Conservation (phyloP, 2,113 vertebrate species). For the Semnornis frantzii region DNA sequence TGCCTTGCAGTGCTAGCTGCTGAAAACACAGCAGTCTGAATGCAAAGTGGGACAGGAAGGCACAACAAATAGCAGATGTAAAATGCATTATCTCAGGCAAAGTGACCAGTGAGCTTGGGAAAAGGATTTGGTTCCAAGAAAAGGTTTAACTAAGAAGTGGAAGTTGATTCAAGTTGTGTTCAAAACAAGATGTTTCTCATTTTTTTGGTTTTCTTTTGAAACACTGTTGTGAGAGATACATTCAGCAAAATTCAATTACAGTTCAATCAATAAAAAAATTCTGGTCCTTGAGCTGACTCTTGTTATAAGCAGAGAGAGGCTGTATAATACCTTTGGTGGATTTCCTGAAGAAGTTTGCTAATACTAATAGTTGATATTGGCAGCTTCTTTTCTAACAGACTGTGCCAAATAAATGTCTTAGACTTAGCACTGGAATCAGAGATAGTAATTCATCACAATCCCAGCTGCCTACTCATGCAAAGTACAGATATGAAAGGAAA, state of each 20-base stretch:
- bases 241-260: slow-evolving; percentile 23
- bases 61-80: neutral
- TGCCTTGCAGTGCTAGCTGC: neutral
- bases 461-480: slow-evolving; percentile 54
- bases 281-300: neutral
- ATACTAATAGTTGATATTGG: slow-evolving; percentile 22
- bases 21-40: neutral
- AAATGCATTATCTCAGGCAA: neutral
- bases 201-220: slow-evolving; percentile 17
- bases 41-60: neutral
- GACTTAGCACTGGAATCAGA: slow-evolving; percentile 13
- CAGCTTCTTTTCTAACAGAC: neutral
- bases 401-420: slow-evolving; percentile 40
- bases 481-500: slow-evolving; percentile 46
- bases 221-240: neutral
- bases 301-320: neutral
- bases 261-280: neutral
- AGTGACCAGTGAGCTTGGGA: neutral
- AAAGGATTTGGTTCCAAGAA: neutral
- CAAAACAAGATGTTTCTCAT: neutral
- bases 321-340: neutral
- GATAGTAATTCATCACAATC: slow-evolving; percentile 60
- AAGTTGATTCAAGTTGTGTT: neutral
- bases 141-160: neutral
- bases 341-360: slow-evolving; percentile 6